Base-by-base conservation (phyloP, 2,888 invertebrate genomes). In the Dorcus hopei region DNA sequence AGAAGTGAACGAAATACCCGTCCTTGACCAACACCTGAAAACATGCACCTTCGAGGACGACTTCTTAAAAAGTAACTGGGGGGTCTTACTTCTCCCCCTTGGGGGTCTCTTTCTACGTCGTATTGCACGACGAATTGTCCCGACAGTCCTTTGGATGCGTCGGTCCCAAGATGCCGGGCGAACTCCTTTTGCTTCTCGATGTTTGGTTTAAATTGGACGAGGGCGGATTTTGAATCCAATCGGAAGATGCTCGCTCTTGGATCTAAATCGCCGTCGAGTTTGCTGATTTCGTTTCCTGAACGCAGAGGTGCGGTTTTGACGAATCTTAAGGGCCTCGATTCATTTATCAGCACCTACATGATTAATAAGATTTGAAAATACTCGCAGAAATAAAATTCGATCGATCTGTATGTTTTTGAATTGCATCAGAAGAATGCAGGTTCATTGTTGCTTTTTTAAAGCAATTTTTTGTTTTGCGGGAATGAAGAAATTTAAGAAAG, bases 1-100 rank as follows among this genome's bases (percentile, higher is more conserved):
- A 88, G 78, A 89, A 89, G 69, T 90, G 90, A 0, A 89, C 87
- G 76, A 90, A 90, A 75, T 89, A 88, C 0, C 89, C 89, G 64
- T 86, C 85, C 69, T 85, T 84, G 0, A 87, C 80, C 81, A 87
- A 70, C 3, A 76, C 81, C 86, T 85, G 67, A 1, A 70, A 67
- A 60, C 43, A 43, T 9, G 8, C 45, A 45, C 9, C 9, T 2
- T 45, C 9, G 16, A 19, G 3, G 19, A 19, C 19, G 19, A 19
- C 19, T 7, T 19, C 23, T 16, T 45, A 45, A 45, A 33, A 33
- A 33, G 7, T 33, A 33, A 33, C 7, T 33, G 7, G 3, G 19
- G 11, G 2, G 11, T 1, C 45, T 14, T 58, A 86, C 80, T 75
- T 87, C 84, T 19, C 87, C 88, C 41, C 83, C 82, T 56, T 80